A percentile compares a stretch with the other conserved stretches of the same genome.
phyloP scores from a whole-genome alignment of 2,113 vertebrate genomes.

The Myotis brandtii region DNA sequence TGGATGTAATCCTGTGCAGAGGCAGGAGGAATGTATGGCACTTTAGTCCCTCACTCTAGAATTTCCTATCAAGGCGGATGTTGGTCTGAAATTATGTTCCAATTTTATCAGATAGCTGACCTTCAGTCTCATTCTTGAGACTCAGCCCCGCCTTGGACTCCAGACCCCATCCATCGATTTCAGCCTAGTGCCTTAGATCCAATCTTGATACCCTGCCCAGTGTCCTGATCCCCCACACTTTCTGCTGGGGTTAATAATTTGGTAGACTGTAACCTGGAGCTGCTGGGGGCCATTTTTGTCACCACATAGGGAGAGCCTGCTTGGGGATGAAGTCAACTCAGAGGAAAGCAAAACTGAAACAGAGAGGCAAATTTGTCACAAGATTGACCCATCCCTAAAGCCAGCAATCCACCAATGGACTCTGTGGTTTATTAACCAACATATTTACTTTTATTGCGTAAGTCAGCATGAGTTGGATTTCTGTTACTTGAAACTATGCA shows the following conservation, averaged over 20 bases:
- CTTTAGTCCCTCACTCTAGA: not conserved
- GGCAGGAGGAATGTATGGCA: not conserved
- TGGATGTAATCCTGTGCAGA: not conserved
- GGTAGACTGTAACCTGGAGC: not conserved
- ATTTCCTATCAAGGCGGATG: not conserved
- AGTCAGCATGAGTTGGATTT: not conserved
- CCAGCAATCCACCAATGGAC: not conserved
- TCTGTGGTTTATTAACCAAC: slow-evolving; percentile 22
- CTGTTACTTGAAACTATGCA: slow-evolving; percentile 36
- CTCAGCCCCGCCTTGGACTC: not conserved
- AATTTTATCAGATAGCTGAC: slow-evolving; percentile 3
- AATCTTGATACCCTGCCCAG: not conserved
- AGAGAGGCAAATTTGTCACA: not conserved
- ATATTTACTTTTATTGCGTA: slow-evolving; percentile 40
- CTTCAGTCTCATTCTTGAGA: slow-evolving; percentile 36
- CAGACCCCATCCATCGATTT: not conserved
- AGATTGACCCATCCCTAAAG: not conserved
- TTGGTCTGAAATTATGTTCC: not conserved
- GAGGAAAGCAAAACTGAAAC: slow-evolving; percentile 49
- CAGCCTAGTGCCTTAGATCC: not conserved
- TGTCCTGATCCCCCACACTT: not conserved
- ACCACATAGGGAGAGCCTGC: not conserved
- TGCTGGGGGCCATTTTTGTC: not conserved
- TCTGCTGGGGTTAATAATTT: not conserved
- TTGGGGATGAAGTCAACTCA: not conserved